Percentiles rank a stretch among this genome's conserved stretches.
Conservation (phyloP, 2,888 invertebrate species). For the Chymomyza procnemis region DNA sequence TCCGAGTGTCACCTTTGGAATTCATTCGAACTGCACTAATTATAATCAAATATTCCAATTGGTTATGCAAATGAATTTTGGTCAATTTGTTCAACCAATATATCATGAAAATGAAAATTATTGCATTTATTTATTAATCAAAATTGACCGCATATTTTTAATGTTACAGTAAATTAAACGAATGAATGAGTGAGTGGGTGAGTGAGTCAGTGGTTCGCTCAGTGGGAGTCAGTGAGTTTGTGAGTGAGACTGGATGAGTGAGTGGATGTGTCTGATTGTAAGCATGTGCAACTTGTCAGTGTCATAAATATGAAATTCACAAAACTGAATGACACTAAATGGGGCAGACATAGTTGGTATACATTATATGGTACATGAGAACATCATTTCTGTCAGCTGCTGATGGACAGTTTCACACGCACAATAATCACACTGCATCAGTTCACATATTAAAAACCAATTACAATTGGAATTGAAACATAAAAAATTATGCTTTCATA, state of each 20-base stretch:
- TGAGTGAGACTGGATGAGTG: background rate
- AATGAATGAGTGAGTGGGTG: background rate
- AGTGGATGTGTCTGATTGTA: background rate
- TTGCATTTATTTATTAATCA: background rate
- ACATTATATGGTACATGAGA: background rate
- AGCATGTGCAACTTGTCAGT: background rate
- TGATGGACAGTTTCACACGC: background rate
- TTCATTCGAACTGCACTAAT: background rate
- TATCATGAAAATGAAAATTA: background rate
- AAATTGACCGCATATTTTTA: background rate
- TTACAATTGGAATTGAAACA: background rate
- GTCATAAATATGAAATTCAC: background rate
- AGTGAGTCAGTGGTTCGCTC: background rate
- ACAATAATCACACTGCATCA: background rate
- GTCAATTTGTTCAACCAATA: background rate
- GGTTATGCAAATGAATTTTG: background rate
- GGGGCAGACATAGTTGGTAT: background rate
- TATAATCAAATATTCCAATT: background rate
- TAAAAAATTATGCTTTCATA: background rate
- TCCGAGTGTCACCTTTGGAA: background rate
- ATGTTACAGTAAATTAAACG: background rate
- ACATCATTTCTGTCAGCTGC: background rate
- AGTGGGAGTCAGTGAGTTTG: background rate
- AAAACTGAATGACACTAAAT: background rate
- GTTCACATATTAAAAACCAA: background rate